A percentile compares a stretch with the other conserved stretches of the same genome.
phyloP scores from a whole-genome alignment of 1,140 invertebrate genomes.

The Drosophila fuyamai region DNA sequence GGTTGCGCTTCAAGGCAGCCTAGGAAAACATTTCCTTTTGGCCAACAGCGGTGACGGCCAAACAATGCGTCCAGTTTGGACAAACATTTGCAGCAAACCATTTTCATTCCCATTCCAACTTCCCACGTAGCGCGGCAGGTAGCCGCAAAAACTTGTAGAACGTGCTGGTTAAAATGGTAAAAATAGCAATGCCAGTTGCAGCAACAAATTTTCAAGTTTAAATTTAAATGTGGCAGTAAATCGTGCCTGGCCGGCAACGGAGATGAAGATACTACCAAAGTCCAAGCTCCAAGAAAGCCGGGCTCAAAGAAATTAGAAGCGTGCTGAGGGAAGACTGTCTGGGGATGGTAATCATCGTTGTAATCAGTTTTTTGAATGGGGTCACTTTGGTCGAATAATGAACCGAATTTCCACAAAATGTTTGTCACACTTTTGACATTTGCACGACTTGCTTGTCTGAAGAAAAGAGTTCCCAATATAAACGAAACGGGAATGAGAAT shows the following conservation, averaged over 20 bases:
- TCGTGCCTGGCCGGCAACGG: constrained; percentile 42
- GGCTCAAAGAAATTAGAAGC: constrained; percentile 43
- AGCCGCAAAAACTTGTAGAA: constrained; percentile 62
- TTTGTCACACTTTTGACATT: constrained; percentile 73
- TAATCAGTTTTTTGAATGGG: constrained; percentile 46
- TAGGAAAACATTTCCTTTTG: constrained; percentile 44
- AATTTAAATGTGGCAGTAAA: constrained; percentile 61
- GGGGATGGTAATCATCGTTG: constrained; percentile 26
- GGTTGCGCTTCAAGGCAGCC: constrained; percentile 48
- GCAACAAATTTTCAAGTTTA: constrained; percentile 71
- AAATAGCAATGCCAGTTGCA: constrained; percentile 23
- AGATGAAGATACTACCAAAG: constrained; percentile 23
- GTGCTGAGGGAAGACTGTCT: constrained; percentile 26
- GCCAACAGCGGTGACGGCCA: constrained; percentile 10
- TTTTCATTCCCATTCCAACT: constrained; percentile 39
- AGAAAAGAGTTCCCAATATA: constrained; percentile 27
- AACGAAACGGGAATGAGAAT: constrained; percentile 30
- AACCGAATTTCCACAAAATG: constrained; percentile 48
- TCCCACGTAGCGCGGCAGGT: constrained; percentile 65
- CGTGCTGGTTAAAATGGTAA: constrained; percentile 44
- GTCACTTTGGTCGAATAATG: constrained; percentile 44
- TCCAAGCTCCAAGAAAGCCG: constrained; percentile 22
- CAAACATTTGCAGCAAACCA: constrained; percentile 42
- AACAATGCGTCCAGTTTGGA: constrained; percentile 42
- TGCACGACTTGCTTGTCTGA: constrained; percentile 45